phyloP scores from a whole-genome alignment of 2,888 invertebrate species.

The Mimumesa dahlbomi region DNA sequence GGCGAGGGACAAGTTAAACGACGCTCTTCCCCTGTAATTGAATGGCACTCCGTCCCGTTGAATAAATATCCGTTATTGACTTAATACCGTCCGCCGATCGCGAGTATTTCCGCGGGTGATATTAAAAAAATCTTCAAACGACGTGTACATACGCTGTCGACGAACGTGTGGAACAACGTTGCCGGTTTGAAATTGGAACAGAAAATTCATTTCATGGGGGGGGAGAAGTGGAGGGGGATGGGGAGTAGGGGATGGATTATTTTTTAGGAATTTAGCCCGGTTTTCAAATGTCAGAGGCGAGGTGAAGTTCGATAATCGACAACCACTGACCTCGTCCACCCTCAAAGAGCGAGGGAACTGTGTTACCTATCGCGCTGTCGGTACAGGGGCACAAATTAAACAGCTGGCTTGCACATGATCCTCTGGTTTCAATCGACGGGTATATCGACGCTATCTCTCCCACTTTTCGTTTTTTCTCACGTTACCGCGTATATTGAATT shows the following conservation, averaged over 20 bases:
- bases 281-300: slow-evolving; percentile 30
- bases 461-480: too few species aligned
- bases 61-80: slow-evolving; percentile 31
- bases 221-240: too few species aligned
- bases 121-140: neutral
- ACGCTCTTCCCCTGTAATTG: slow-evolving; percentile 15
- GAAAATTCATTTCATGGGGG: neutral
- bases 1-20: slow-evolving; percentile 1
- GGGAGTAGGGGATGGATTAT: slow-evolving; percentile 10
- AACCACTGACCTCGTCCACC: slow-evolving; percentile 13
- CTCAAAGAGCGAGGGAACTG: slow-evolving; percentile 30
- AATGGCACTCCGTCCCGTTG: slow-evolving; percentile 9
- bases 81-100: neutral
- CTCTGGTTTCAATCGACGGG: neutral
- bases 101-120: neutral
- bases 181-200: neutral
- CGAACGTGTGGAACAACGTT: neutral
- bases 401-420: slow-evolving; percentile 26
- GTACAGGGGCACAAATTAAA: slow-evolving; percentile 50
- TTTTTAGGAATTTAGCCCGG: slow-evolving; percentile 19
- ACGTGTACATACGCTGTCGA: too few species aligned
- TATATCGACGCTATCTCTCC: neutral
- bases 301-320: slow-evolving; percentile 27
- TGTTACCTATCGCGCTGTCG: slow-evolving; percentile 9
- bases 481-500: neutral